Evolutionary conservation across 1,140 invertebrate species (phyloP), one percentile per base, ranked within the genome.

Genomic region (Sarcophaga bullata): DNA sequence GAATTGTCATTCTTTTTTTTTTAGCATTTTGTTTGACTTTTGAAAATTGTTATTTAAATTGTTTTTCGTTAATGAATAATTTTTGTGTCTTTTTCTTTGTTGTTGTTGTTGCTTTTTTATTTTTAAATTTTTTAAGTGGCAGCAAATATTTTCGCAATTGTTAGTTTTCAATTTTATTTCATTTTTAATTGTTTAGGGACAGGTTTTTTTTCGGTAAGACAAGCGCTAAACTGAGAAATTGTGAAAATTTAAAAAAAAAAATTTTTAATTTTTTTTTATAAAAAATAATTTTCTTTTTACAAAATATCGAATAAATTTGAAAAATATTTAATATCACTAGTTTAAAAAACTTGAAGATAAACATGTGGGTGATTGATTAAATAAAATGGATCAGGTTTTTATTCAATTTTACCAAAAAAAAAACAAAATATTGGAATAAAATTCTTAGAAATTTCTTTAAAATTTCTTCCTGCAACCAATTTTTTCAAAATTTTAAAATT

Each of bases 11-110:
- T 37, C 0, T 58, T 58, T 58, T 58, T 58, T 58, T 11, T 1
- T 58, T 58, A 15, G 11, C 15, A n/a, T 58, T 58, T 13, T n/a
- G 54, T 68, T 68, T 19, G 37, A 48, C 75, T 78, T 50, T 76
- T 52, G 48, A 17, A 52, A 48, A 76, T 19, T 78, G 62, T 83
- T 83, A 78, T 78, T 73, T 37, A 37, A 37, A 37, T 37, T 37
- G 25, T 37, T 76, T 82, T 78, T 68, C 37, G 17, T 73, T 75
- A 78, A 78, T 78, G 75, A 78, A 78, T 78, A 78, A 78, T 78
- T 78, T 78, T 19, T 72, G 4, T 72, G n/a, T 25, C 62, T 72
- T 3, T 9, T 7, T 72, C 7, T 17, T 72, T 72, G 62, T 72
- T 25, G 17, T 25, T 25, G 62, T 25, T 72, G 17, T 25, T 72